phyloP scores from a whole-genome alignment of 2,888 invertebrate genomes.

The Ctena decussata region DNA sequence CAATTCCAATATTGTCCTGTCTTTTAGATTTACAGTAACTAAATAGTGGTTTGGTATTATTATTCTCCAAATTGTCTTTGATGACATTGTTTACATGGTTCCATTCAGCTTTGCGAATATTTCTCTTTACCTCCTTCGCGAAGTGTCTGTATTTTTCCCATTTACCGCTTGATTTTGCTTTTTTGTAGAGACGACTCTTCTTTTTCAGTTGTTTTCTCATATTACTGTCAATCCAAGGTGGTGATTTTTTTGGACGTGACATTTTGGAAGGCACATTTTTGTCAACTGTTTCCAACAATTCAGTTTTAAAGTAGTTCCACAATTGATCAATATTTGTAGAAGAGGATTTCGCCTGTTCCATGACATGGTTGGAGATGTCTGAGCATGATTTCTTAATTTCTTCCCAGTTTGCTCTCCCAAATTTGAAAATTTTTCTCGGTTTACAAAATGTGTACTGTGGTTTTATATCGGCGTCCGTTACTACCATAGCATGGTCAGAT shows the following conservation, averaged over 20 bases:
- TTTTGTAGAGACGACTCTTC: constrained; percentile 38
- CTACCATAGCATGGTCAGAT: too few relatives aligned
- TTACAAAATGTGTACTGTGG: too few relatives aligned
- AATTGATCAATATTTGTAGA: too few relatives aligned
- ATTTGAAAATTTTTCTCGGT: too few relatives aligned
- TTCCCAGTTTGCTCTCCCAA: too few relatives aligned
- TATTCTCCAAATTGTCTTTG: constrained; percentile 30
- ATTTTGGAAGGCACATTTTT: too few relatives aligned
- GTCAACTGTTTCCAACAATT: too few relatives aligned
- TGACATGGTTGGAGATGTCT: too few relatives aligned
- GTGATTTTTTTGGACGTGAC: constrained; percentile 8
- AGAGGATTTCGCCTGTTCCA: too few relatives aligned
- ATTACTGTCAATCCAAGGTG: constrained; percentile 16
- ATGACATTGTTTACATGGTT: constrained; percentile 40
- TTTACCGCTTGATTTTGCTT: constrained; percentile 32
- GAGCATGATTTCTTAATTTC: too few relatives aligned
- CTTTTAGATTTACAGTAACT: constrained; percentile 30
- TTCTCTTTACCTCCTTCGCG: constrained; percentile 24
- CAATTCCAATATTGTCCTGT: constrained; percentile 39
- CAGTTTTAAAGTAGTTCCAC: too few relatives aligned
- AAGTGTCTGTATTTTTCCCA: constrained; percentile 32
- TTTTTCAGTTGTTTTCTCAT: constrained; percentile 22
- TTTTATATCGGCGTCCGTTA: too few relatives aligned
- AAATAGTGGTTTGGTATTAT: constrained; percentile 39
- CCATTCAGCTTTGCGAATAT: constrained; percentile 44